Percentiles rank a stretch among this genome's conserved stretches.
These are phyloP conservation scores for Oikopleura vanhoeffeni DNA, from an alignment of 23 tunicate genomes.

Conservation along the genomic window DNA sequence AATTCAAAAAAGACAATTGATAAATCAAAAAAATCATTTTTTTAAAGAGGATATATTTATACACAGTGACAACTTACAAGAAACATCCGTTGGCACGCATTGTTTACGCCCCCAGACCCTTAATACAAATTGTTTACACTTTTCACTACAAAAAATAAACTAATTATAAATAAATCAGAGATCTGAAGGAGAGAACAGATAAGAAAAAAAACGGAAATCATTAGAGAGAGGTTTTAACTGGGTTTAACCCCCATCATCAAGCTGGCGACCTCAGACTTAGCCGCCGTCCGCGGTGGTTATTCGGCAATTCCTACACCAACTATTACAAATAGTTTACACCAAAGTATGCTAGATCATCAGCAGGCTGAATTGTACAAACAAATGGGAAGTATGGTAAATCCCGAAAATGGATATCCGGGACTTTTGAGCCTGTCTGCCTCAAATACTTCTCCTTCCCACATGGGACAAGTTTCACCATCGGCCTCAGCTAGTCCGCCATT, in stretches of 20 bases:
- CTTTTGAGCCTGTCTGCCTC: too few species aligned
- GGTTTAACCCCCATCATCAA: not conserved
- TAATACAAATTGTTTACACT: not conserved
- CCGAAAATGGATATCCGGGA: too few species aligned
- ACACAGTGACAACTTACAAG: too few species aligned
- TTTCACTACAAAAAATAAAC: not conserved
- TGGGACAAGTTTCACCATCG: not conserved
- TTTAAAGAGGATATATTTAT: too few species aligned
- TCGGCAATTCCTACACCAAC: not conserved
- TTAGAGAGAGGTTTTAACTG: not conserved
- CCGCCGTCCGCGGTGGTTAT: not conserved
- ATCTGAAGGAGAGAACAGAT: not conserved
- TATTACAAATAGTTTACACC: not conserved
- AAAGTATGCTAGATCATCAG: not conserved
- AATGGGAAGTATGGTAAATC: too few species aligned
- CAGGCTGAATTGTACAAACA: not conserved
- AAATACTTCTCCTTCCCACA: not conserved
- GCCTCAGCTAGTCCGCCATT: not conserved
- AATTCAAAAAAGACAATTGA: not conserved
- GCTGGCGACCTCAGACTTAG: slow-evolving; percentile 9
- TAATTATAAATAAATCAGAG: not conserved
- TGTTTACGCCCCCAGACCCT: not conserved
- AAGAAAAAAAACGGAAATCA: not conserved
- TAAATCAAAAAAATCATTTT: not conserved
- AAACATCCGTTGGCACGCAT: too few species aligned